Base-by-base conservation (phyloP, 2,797 vertebrate species). In the Phoebastria nigripes region DNA sequence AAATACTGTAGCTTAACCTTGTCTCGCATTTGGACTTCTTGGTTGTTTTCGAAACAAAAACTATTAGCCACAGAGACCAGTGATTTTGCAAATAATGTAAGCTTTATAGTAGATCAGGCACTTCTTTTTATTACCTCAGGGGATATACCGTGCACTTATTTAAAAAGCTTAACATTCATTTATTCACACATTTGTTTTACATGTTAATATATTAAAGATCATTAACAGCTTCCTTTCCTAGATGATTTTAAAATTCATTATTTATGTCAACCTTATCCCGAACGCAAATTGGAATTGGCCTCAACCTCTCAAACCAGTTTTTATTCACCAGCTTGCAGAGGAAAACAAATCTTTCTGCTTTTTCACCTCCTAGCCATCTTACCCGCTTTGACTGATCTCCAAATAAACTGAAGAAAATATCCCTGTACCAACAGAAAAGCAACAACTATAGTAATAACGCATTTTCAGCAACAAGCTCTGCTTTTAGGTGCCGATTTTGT, bases 131-230 rank as follows among this genome's bases (percentile, higher is more conserved):
- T 69, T 89, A 93, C 91, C 72, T 87, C 67, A 69, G 78, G 76
- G 79, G 39, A 87, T 85, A 89, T 17, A 54, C 33, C 1, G 3
- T 33, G 61, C 31, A 39, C 79, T 94, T 93, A 16, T 26, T 93
- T 73, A 51, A 95, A 92, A 90, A 91, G 65, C 52, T 94, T 93
- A 82, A 67, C 61, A 69, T 65, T 82, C 56, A 82, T 83, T 96
- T 91, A 96, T 85, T 95, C 92, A 89, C 82, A 91, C 69, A n/a
- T 94, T 91, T 87, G 79, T 73, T 93, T 96, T 88, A 93, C 80
- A 84, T 66, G 70, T 62, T 93, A 88, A 72, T 87, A 61, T 62
- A 90, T 76, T 83, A 84, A 87, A 94, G 79, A 82, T 87, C 93
- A 96, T 86, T 92, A 96, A 94, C 59, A 42, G 28, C 69, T 84